Percentiles rank a stretch among this genome's conserved stretches.
Evolutionary conservation across 2,113 vertebrate species (phyloP).

Genomic region (Aptenodytes forsteri): DNA sequence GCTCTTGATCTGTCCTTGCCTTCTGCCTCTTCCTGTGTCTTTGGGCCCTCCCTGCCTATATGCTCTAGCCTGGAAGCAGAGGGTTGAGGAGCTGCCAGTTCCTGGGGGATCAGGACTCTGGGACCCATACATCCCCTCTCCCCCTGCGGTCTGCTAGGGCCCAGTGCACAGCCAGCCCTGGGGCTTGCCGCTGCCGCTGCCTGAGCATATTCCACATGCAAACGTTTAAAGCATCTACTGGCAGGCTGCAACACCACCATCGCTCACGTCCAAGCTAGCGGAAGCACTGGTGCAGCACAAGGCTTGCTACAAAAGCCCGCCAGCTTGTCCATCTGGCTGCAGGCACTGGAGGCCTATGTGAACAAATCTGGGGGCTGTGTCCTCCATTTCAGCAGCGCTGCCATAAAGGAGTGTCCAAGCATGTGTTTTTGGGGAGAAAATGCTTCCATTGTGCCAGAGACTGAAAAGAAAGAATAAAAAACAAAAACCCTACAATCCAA

Average conservation of each 20-base stretch:
- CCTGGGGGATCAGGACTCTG: too few relatives aligned
- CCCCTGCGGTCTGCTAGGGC: neutral
- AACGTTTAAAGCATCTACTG: neutral
- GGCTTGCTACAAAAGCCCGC: neutral
- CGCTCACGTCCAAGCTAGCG: rapidly evolving
- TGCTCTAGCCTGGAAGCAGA: neutral
- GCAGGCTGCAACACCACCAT: neutral
- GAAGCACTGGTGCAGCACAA: neutral
- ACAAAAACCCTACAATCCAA: neutral
- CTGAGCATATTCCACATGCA: rapidly evolving
- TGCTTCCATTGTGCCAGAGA: neutral
- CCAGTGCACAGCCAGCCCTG: rapidly evolving
- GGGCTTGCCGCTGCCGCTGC: neutral
- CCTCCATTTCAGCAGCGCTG: neutral
- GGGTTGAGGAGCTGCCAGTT: neutral
- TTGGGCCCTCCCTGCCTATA: neutral
- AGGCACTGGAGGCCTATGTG: neutral
- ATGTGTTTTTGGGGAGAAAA: rapidly evolving
- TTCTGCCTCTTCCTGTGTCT: neutral
- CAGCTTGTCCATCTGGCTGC: neutral
- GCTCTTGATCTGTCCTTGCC: neutral
- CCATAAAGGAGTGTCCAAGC: neutral
- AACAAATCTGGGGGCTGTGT: neutral
- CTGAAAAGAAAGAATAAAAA: rapidly evolving
- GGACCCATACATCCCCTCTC: rapidly evolving